Evolutionary conservation across 2,888 invertebrate genomes (phyloP), one percentile per base, ranked within the genome.

Genomic region (Allolobophora icterica): DNA sequence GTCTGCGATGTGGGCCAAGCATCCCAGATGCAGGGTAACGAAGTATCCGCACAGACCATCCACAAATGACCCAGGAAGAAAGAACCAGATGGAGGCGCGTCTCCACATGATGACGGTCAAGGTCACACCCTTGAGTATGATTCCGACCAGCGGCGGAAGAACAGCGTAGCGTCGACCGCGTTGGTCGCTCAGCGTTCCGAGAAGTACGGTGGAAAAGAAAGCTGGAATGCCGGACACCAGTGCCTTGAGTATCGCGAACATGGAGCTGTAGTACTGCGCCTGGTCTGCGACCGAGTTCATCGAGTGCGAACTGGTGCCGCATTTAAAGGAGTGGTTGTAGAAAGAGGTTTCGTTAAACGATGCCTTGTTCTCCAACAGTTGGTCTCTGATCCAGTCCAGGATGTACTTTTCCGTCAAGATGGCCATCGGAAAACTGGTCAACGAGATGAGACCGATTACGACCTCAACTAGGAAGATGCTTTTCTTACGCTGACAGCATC

Each of bases 101-200:
- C 91, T 87, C 45, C 52, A 38, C 8, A 92, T 52, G n/a, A 92
- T 89, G 8, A 91, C 21, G 34, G 91, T 34, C 42, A 90, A 90
- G 45, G 83, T 40, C 21, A 92, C 4, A 8, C 90, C 42, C 13
- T 84, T 42, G 33, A 90, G 17, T 19, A 91, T 38, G 40, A 42
- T 87, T 17, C 91, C 91, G 17, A 92, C 83, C 13, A 92, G 45
- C n/a, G 93, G 92, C 24, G 92, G 92, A 13, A 93, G 58, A 58
- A 93, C 91, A 87, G 92, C 92, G 42, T 89, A 92, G 33, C 90
- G 91, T 15, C 93, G 91, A 17, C 93, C 93, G 5, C 33, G 90
- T 24, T 84, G 35, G 87, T 93, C 93, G 89, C 93, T 93, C 71
- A 91, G 89, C 30, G 92, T 87, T 17, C 92, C 93, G 17, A 93